phyloP scores from a whole-genome alignment of 2,888 invertebrate species.

The Iselma pallidipennis region DNA sequence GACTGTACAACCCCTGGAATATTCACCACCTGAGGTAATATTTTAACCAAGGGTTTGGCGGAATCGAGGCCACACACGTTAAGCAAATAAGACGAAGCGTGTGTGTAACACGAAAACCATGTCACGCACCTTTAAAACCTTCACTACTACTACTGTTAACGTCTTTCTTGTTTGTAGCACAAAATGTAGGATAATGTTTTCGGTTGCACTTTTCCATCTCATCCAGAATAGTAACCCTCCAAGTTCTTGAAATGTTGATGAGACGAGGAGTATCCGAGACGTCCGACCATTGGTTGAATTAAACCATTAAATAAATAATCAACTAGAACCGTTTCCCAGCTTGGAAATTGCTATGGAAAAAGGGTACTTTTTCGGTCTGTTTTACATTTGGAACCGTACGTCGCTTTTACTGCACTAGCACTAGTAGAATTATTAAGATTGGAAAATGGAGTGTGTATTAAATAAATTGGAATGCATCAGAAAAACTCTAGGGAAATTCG shows the following conservation, averaged over 20 bases:
- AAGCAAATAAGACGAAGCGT: slow-evolving; percentile 12
- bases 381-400: not conserved
- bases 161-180: not conserved
- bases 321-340: slow-evolving; percentile 24
- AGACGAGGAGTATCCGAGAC: slow-evolving; percentile 41
- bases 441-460: not conserved
- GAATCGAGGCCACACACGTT: slow-evolving; percentile 10
- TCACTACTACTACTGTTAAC: too few species aligned
- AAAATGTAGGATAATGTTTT: slow-evolving; percentile 26
- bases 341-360: slow-evolving; percentile 11
- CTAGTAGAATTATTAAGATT: slow-evolving; percentile 20
- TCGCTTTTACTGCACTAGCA: slow-evolving; percentile 14
- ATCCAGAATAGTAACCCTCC: slow-evolving; percentile 23
- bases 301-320: slow-evolving; percentile 48
- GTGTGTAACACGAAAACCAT: slow-evolving; percentile 9
- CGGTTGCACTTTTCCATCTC: slow-evolving; percentile 31
- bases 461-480: not conserved
- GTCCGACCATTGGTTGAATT: slow-evolving; percentile 45
- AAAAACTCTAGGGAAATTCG: not conserved
- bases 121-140: slow-evolving; percentile 18
- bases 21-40: slow-evolving; percentile 14
- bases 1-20: not conserved
- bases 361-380: not conserved
- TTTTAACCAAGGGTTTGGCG: slow-evolving; percentile 6
- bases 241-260: slow-evolving; percentile 46